Percentiles rank a stretch among this genome's conserved stretches.
Conservation (phyloP, 2,888 invertebrate genomes). For the Callimorpha dominula region DNA sequence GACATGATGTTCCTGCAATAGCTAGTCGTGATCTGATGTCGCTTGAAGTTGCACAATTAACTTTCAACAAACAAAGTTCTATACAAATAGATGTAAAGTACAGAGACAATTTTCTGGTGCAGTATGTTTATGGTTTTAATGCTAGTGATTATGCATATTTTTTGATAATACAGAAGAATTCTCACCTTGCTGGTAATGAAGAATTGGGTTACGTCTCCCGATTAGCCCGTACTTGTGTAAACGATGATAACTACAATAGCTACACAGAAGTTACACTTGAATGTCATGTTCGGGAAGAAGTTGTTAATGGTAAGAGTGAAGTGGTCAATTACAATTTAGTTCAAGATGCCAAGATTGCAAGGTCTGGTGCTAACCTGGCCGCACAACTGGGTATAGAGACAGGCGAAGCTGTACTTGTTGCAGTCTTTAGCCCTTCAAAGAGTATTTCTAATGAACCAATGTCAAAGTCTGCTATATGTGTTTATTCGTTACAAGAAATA, state of each 20-base stretch:
- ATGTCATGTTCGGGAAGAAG: slow-evolving; percentile 90
- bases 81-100: slow-evolving; percentile 97
- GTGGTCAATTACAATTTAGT: slow-evolving; percentile 94
- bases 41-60: slow-evolving; percentile 92
- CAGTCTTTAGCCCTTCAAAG: slow-evolving; percentile 95
- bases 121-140: slow-evolving; percentile 98
- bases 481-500: slow-evolving; percentile 96
- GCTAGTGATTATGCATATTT: slow-evolving; percentile 98
- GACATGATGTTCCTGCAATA: slow-evolving; percentile 97
- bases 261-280: slow-evolving; percentile 98
- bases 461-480: slow-evolving; percentile 95
- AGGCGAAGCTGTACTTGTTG: slow-evolving; percentile 94
- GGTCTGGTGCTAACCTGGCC: slow-evolving; percentile 94
- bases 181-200: slow-evolving; percentile 95
- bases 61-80: slow-evolving; percentile 94
- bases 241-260: slow-evolving; percentile 97
- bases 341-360: slow-evolving; percentile 96
- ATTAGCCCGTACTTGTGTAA: slow-evolving; percentile 96
- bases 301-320: slow-evolving; percentile 82
- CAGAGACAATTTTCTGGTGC: slow-evolving; percentile 97
- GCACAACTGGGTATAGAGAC: slow-evolving; percentile 92
- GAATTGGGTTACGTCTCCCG: slow-evolving; percentile 96
- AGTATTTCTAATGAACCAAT: slow-evolving; percentile 95
- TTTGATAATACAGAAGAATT: slow-evolving; percentile 97
- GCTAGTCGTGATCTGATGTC: slow-evolving; percentile 94